Conservation (phyloP, 2,797 vertebrate species). For the Euthynnus affinis region DNA sequence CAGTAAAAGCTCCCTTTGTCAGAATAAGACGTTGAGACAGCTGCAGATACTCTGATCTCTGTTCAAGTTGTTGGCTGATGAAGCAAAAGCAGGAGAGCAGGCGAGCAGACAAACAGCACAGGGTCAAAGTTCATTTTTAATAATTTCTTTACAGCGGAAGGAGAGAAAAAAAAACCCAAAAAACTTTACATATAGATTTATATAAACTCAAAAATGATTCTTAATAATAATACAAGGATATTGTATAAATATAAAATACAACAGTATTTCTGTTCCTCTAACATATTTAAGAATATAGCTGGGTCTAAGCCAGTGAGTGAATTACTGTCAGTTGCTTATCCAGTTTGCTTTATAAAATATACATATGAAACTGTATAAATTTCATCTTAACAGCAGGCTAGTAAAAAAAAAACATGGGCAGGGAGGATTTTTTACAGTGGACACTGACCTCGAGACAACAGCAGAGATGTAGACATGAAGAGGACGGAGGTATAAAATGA, state of each 20-base stretch:
- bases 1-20: no score
- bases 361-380: constrained; percentile 72
- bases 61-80: constrained; percentile 1
- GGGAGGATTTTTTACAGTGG: constrained; percentile 41
- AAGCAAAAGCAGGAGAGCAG: constrained; percentile 60
- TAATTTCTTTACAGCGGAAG: constrained; percentile 82
- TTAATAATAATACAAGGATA: constrained; percentile 73
- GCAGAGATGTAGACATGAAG: constrained; percentile 15
- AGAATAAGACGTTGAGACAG: neutral
- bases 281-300: constrained; percentile 71
- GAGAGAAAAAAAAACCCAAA: constrained; percentile 48
- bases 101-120: constrained; percentile 63
- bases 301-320: constrained; percentile 68
- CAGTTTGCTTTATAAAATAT: constrained; percentile 74
- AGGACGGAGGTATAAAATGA: constrained; percentile 13
- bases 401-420: constrained; percentile 31
- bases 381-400: constrained; percentile 60
- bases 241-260: constrained; percentile 88
- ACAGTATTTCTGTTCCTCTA: constrained; percentile 67
- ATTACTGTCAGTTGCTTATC: constrained; percentile 56
- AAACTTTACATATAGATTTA: constrained; percentile 79
- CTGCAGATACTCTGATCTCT: constrained; percentile 47
- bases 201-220: constrained; percentile 81
- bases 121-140: constrained; percentile 75
- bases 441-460: constrained; percentile 17